Evolutionary conservation across 1,140 invertebrate species (phyloP).

Genomic region (Diachasmimorpha longicaudata): DNA sequence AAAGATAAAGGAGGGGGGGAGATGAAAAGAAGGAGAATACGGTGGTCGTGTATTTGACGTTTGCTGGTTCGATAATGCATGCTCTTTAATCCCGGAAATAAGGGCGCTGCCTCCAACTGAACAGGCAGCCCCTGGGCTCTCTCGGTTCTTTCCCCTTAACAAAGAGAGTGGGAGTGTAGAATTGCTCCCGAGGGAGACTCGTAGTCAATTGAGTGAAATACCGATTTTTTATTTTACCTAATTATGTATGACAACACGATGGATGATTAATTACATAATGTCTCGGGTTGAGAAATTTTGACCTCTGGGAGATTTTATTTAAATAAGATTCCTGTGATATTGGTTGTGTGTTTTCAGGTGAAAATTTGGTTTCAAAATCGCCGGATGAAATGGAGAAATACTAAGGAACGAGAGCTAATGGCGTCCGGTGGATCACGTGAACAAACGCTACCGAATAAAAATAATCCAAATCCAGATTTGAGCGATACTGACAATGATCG

Average conservation of each 20-base stretch:
- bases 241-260: neutral
- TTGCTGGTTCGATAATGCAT: constrained; percentile 41
- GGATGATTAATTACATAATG: neutral
- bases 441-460: constrained; percentile 94
- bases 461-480: constrained; percentile 95
- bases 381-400: constrained; percentile 97
- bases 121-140: neutral
- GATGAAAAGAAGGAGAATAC: neutral
- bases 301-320: no score
- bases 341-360: constrained; percentile 70
- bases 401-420: constrained; percentile 93
- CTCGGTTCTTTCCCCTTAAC: neutral
- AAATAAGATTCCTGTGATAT: neutral
- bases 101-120: constrained; percentile 26
- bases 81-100: constrained; percentile 44
- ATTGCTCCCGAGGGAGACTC: neutral
- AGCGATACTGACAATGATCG: constrained; percentile 87
- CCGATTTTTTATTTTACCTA: neutral
- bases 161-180: neutral
- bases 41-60: constrained; percentile 44
- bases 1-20: neutral
- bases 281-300: no score
- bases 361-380: constrained; percentile 98
- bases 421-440: constrained; percentile 91
- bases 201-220: neutral